phyloP scores from a whole-genome alignment of 1,140 invertebrate species.

The Aporrectodea caliginosa region DNA sequence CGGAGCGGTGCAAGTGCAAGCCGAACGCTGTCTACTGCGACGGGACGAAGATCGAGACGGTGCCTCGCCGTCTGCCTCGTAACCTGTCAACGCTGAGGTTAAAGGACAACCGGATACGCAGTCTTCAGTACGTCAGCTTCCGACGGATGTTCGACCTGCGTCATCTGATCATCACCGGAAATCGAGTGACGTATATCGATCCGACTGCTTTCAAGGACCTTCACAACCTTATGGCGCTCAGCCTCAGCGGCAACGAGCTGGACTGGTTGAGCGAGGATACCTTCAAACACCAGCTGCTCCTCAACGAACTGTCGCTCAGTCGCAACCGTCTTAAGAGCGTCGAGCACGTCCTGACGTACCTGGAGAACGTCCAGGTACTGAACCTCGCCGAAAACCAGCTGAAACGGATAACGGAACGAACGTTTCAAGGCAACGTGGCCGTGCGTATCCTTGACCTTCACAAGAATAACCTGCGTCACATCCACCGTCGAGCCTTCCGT shows the following conservation, averaged over 20 bases:
- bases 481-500: constrained; percentile 24
- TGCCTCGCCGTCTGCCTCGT: background rate
- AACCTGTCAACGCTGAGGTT: background rate
- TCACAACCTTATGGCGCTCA: constrained; percentile 63
- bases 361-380: constrained; percentile 1
- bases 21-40: background rate
- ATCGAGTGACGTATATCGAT: constrained; percentile 40
- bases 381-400: constrained; percentile 25
- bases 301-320: background rate
- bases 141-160: background rate
- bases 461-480: constrained; percentile 18
- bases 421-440: constrained; percentile 19
- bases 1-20: background rate
- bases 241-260: constrained; percentile 65
- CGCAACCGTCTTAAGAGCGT: background rate
- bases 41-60: background rate
- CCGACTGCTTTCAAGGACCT: constrained; percentile 35
- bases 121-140: background rate
- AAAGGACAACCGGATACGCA: background rate
- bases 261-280: background rate
- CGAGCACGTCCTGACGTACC: background rate
- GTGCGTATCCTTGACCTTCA: constrained; percentile 31
- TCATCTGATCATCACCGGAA: background rate
- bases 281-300: background rate
- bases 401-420: constrained; percentile 7